Evolutionary conservation across 2,113 vertebrate species (phyloP).

Genomic region (Microtus montanus): DNA sequence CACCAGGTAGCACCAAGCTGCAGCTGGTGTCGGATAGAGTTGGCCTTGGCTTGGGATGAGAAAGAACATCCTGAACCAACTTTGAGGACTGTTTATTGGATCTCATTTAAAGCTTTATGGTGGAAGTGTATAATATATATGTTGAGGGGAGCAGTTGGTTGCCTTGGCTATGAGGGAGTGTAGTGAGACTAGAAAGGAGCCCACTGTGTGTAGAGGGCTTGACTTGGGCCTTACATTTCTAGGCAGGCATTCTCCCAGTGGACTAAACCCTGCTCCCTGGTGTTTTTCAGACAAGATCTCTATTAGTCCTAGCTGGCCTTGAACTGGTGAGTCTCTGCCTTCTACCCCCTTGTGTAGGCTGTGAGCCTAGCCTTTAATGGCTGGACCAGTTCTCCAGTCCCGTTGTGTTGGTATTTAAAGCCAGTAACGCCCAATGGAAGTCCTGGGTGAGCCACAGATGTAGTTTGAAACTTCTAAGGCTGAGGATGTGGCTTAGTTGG

Average conservation of each 20-base stretch:
- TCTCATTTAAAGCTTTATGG: not conserved
- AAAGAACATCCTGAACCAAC: not conserved
- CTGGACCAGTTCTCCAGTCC: not conserved
- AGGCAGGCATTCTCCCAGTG: not conserved
- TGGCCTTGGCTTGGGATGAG: not conserved
- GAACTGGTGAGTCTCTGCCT: not conserved
- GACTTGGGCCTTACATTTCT: not conserved
- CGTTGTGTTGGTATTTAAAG: not conserved
- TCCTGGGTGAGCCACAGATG: not conserved
- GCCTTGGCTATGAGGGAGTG: not conserved
- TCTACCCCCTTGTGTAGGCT: not conserved
- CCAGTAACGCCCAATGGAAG: not conserved
- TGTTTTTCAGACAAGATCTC: not conserved
- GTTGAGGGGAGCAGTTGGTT: too few relatives aligned
- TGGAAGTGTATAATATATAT: accelerated
- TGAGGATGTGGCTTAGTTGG: not conserved
- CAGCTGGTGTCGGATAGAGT: accelerated
- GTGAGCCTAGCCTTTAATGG: not conserved
- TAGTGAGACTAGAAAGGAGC: not conserved
- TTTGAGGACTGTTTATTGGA: not conserved
- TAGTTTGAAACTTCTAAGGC: not conserved
- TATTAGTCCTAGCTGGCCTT: not conserved
- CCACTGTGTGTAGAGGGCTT: not conserved
- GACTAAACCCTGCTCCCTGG: not conserved
- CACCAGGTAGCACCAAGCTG: not conserved